A percentile compares a stretch with the other conserved stretches of the same genome.
phyloP scores from a whole-genome alignment of 2,113 vertebrate genomes.

The Menidia beryllina region DNA sequence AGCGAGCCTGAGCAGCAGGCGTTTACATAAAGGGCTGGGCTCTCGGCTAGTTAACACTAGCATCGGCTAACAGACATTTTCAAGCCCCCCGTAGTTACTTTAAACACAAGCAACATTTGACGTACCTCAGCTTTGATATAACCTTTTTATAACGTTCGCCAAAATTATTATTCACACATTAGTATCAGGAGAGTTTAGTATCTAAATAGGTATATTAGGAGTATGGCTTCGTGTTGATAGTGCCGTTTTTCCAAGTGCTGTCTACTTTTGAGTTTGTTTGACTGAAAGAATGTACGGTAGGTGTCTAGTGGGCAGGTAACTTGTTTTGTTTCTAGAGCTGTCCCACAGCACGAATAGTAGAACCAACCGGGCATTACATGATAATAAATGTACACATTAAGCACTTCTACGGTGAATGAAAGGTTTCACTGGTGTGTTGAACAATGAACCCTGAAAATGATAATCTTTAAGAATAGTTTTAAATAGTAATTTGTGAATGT shows the following conservation, averaged over 20 bases:
- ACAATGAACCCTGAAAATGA: background rate
- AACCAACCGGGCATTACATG: background rate
- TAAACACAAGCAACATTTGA: background rate
- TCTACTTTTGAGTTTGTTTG: background rate
- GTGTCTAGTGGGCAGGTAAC: background rate
- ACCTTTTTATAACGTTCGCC: background rate
- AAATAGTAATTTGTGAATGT: background rate
- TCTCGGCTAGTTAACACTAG: slow-evolving; percentile 52
- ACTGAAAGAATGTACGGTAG: background rate
- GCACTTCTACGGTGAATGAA: background rate
- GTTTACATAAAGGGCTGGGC: slow-evolving; percentile 43
- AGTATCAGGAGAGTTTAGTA: too few species aligned
- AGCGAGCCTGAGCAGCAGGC: background rate
- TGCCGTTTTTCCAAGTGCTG: background rate
- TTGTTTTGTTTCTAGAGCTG: background rate
- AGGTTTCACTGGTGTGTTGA: background rate
- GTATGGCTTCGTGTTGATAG: background rate
- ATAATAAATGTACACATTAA: background rate
- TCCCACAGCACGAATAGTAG: background rate
- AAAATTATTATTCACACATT: background rate
- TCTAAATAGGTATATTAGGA: background rate
- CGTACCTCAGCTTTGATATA: background rate
- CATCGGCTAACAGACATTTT: slow-evolving; percentile 29
- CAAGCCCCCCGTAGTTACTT: background rate
- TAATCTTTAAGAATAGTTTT: background rate